phyloP scores from a whole-genome alignment of 2,113 vertebrate species.

The Protobothrops mucrosquamatus region DNA sequence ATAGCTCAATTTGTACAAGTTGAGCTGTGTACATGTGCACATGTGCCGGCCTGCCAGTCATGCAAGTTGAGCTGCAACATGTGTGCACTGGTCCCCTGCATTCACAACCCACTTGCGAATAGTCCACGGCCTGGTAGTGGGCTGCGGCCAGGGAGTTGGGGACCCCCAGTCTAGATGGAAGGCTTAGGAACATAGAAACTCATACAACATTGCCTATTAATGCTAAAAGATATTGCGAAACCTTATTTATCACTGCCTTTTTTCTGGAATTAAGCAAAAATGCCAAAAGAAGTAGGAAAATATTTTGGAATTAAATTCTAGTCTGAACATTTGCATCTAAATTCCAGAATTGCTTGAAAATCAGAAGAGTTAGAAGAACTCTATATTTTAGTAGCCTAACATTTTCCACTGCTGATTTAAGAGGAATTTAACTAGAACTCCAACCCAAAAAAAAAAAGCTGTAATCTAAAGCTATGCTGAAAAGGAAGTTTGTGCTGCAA shows the following conservation, averaged over 20 bases:
- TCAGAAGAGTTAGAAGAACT: constrained; percentile 1
- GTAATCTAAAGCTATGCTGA: constrained; percentile 61
- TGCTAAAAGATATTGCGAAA: not conserved
- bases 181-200: not conserved
- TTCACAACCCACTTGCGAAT: not conserved
- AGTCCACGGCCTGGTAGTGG: not conserved
- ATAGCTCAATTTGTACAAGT: not conserved
- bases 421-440: constrained; percentile 55
- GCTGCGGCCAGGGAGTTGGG: not conserved
- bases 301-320: not conserved
- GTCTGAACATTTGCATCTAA: not conserved
- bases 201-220: not conserved
- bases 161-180: not conserved
- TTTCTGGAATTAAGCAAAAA: not conserved
- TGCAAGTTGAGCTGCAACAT: not conserved
- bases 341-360: not conserved
- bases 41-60: not conserved
- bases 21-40: not conserved
- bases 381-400: constrained; percentile 6
- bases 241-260: not conserved
- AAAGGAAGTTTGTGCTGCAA: constrained; percentile 58
- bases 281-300: not conserved
- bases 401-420: constrained; percentile 57
- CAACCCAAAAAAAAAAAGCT: constrained; percentile 48
- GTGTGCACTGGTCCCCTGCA: not conserved